Evolutionary conservation across 2,888 invertebrate species (phyloP).

Genomic region (Selenia dentaria): DNA sequence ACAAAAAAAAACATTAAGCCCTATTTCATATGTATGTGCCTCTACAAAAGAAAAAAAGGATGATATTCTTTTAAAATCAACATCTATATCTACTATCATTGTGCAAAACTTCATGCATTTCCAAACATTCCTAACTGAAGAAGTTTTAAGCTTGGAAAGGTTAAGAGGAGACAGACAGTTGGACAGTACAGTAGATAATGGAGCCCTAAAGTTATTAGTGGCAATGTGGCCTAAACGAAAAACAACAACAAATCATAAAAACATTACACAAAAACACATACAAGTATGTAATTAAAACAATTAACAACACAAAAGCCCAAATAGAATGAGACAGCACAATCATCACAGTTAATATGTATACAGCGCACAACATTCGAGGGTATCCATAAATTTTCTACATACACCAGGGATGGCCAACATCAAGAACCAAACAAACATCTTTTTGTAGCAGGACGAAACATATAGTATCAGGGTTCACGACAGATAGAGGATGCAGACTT

Average conservation of each 20-base stretch:
- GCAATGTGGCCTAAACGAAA: not conserved
- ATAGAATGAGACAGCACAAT: slow-evolving; percentile 18
- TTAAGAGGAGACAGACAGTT: no score
- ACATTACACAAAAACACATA: not conserved
- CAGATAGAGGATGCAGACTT: slow-evolving; percentile 15
- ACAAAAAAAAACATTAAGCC: no score
- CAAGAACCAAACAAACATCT: slow-evolving; percentile 7
- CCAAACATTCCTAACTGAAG: no score
- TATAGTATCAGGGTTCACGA: slow-evolving; percentile 2
- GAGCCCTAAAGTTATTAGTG: slow-evolving; percentile 18
- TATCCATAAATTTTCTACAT: slow-evolving; percentile 13
- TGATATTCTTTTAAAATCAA: no score
- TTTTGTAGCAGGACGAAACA: slow-evolving; percentile 1
- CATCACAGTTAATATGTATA: slow-evolving; percentile 14
- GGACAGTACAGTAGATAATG: no score
- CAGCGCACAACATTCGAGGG: slow-evolving; percentile 12
- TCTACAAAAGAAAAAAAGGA: no score
- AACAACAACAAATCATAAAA: not conserved
- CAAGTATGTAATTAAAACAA: not conserved
- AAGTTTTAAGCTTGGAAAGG: no score
- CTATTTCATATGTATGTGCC: no score
- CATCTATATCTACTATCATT: no score
- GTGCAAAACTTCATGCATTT: no score
- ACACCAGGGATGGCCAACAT: slow-evolving; percentile 17
- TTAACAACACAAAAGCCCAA: not conserved